Evolutionary conservation across 2,113 vertebrate genomes (phyloP).

Genomic region (Salvelinus namaycush): DNA sequence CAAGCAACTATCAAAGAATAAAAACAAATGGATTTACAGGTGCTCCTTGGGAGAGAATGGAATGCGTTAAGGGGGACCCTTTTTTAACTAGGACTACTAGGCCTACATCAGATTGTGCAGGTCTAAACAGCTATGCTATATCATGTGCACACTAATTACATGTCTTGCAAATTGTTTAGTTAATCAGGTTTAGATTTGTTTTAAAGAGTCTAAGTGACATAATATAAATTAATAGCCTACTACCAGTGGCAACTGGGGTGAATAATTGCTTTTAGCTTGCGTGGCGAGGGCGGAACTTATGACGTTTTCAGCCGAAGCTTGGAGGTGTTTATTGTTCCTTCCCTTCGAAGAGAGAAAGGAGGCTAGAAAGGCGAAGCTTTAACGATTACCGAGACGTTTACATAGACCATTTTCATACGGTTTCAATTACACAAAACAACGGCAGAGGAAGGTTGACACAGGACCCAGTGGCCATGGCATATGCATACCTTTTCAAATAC

Average conservation of each 20-base stretch:
- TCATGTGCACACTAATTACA: too few species aligned
- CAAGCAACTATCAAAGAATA: too few species aligned
- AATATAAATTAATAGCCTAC: background rate
- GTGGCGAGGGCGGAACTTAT: conserved; percentile 71
- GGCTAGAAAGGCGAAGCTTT: conserved; percentile 42
- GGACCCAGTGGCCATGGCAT: conserved; percentile 86
- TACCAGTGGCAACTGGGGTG: background rate
- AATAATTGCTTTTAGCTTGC: conserved; percentile 64
- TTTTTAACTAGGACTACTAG: too few species aligned
- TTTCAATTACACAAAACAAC: conserved; percentile 39
- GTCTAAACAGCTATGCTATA: too few species aligned
- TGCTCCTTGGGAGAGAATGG: too few species aligned
- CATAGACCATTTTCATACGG: conserved; percentile 20
- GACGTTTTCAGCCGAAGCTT: conserved; percentile 65
- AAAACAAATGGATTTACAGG: too few species aligned
- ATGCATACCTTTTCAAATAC: conserved; percentile 99
- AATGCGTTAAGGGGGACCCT: too few species aligned
- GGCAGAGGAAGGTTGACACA: conserved; percentile 53
- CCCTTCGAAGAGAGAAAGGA: conserved; percentile 59
- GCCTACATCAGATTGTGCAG: too few species aligned
- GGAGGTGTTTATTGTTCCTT: conserved; percentile 79
- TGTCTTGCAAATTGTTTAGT: too few species aligned
- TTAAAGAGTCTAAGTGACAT: too few species aligned
- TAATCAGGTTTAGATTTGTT: too few species aligned
- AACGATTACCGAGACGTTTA: conserved; percentile 10